phyloP scores from a whole-genome alignment of 1,140 invertebrate species.

The Gryllus bimaculatus region DNA sequence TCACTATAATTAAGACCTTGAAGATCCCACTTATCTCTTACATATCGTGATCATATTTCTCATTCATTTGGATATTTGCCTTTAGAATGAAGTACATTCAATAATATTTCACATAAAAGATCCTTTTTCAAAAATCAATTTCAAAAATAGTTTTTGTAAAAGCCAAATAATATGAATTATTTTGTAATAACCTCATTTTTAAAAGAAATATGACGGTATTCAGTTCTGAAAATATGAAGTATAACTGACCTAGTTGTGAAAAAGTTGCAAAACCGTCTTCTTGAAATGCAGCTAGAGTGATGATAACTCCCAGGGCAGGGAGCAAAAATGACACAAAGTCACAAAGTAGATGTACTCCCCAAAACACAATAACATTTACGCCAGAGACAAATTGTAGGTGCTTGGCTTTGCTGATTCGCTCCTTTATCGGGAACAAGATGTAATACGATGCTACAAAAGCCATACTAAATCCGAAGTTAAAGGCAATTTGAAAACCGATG shows the following conservation, averaged over 20 bases:
- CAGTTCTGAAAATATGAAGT: no score
- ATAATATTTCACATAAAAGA: no score
- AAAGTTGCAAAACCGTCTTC: slow-evolving; percentile 12
- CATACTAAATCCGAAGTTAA: slow-evolving; percentile 43
- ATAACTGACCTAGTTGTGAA: background rate
- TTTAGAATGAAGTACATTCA: no score
- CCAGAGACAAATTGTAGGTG: slow-evolving; percentile 53
- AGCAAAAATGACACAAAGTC: slow-evolving; percentile 40
- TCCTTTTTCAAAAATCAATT: no score
- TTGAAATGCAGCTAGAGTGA: slow-evolving; percentile 11
- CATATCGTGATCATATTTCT: no score
- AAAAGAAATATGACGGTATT: background rate
- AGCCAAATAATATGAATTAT: background rate
- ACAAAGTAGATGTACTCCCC: slow-evolving; percentile 39
- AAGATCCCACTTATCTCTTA: no score
- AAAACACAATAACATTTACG: slow-evolving; percentile 44
- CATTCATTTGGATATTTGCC: no score
- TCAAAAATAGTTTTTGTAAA: no score
- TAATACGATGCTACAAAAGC: slow-evolving; percentile 57
- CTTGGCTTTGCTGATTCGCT: slow-evolving; percentile 47
- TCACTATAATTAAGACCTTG: no score
- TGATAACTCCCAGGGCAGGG: background rate
- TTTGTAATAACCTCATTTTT: background rate
- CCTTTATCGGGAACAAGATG: slow-evolving; percentile 53
- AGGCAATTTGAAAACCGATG: slow-evolving; percentile 18